These are phyloP conservation scores for Aromia moschata DNA, from an alignment of 2,888 invertebrate species.

Conservation along the genomic window DNA sequence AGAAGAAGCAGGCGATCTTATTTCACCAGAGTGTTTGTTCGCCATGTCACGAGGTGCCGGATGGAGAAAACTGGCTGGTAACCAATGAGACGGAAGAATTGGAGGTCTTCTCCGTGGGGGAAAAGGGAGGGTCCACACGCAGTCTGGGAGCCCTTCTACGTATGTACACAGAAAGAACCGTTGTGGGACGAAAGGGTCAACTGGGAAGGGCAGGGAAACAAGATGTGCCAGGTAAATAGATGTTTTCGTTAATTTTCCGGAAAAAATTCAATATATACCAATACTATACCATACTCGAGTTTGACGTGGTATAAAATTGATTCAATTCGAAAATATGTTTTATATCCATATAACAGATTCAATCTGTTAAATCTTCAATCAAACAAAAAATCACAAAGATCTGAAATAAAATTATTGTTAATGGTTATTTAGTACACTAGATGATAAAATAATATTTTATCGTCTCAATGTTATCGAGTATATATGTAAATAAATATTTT, in stretches of 20 bases:
- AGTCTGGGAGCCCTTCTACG: constrained; percentile 55
- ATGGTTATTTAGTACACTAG: neutral
- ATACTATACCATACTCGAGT: neutral
- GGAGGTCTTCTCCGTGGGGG: constrained; percentile 46
- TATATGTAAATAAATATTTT: too few relatives aligned
- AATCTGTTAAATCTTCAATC: too few relatives aligned
- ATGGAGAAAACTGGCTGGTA: constrained; percentile 45
- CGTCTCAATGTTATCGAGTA: too few relatives aligned
- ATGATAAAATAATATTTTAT: neutral
- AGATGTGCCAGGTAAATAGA: constrained; percentile 49
- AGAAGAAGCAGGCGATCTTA: constrained; percentile 46
- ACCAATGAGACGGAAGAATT: constrained; percentile 37
- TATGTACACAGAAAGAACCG: constrained; percentile 54
- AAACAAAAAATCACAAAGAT: too few relatives aligned
- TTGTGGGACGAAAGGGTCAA: constrained; percentile 53
- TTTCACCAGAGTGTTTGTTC: constrained; percentile 50
- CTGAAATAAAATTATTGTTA: neutral
- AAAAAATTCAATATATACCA: neutral
- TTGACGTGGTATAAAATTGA: too few relatives aligned
- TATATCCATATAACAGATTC: neutral
- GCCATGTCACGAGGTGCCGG: constrained; percentile 43
- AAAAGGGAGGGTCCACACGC: constrained; percentile 45
- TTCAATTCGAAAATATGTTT: too few relatives aligned
- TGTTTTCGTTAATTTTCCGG: too few relatives aligned
- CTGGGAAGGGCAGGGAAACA: constrained; percentile 56